phyloP scores from a whole-genome alignment of 2,797 vertebrate genomes.

The Gadopsis marmoratus region DNA sequence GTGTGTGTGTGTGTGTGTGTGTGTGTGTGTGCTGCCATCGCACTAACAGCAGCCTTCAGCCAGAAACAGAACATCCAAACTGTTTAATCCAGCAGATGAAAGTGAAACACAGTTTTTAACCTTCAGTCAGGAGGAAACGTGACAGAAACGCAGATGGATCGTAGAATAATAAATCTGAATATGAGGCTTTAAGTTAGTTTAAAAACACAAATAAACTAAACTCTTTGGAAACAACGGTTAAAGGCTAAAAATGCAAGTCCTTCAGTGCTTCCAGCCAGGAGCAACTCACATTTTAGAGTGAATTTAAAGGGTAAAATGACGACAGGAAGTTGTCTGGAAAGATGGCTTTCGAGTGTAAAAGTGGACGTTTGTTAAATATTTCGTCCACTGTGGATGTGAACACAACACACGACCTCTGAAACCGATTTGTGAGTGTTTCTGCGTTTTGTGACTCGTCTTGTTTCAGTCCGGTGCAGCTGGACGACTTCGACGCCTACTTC shows the following conservation, averaged over 20 bases:
- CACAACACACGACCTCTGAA: background rate
- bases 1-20: background rate
- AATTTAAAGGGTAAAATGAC: background rate
- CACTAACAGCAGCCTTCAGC: constrained; percentile 43
- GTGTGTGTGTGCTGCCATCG: constrained; percentile 19
- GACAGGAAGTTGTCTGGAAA: background rate
- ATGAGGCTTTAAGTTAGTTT: too few species aligned
- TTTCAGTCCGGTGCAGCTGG: constrained; percentile 91
- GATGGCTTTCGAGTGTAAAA: background rate
- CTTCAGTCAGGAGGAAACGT: background rate
- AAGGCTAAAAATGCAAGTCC: background rate
- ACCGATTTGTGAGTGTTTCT: background rate
- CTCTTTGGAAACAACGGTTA: background rate
- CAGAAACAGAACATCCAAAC: constrained; percentile 28
- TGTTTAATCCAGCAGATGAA: constrained; percentile 43
- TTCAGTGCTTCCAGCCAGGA: background rate
- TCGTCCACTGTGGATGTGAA: background rate
- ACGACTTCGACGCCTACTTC: constrained; percentile 95
- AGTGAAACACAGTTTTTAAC: constrained; percentile 12
- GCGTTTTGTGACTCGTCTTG: background rate
- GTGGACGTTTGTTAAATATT: background rate
- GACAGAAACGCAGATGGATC: background rate
- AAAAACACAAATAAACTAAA: background rate
- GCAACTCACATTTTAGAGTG: background rate
- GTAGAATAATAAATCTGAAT: background rate